A percentile compares a stretch with the other conserved stretches of the same genome.
phyloP scores from a whole-genome alignment of 2,113 vertebrate genomes.

The Trochalopteron elliotii region DNA sequence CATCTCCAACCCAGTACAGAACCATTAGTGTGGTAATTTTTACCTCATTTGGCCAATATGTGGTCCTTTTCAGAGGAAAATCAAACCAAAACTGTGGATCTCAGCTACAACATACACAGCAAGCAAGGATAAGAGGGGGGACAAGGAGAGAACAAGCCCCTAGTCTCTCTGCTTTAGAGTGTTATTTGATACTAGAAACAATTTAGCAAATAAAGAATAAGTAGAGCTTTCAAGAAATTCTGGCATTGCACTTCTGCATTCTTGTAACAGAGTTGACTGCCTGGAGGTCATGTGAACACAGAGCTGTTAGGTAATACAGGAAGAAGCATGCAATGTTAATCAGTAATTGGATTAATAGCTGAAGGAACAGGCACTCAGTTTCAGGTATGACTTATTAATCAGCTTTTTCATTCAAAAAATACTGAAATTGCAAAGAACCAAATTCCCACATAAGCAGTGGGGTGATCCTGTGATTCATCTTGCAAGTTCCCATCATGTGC shows the following conservation, averaged over 20 bases:
- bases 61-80: background rate
- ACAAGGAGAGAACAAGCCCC: background rate
- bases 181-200: background rate
- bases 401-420: conserved; percentile 21
- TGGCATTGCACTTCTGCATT: conserved; percentile 4
- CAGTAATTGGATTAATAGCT: conserved; percentile 15
- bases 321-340: conserved; percentile 1
- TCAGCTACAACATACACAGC: background rate
- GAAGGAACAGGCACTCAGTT: background rate
- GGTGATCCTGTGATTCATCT: background rate
- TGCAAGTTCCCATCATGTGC: background rate
- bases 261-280: background rate
- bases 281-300: background rate
- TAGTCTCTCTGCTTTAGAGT: background rate
- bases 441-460: background rate
- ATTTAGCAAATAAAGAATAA: background rate
- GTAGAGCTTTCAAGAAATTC: background rate
- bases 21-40: background rate
- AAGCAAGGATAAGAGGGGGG: background rate
- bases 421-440: background rate
- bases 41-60: background rate
- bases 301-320: background rate
- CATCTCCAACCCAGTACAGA: background rate
- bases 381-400: background rate
- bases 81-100: background rate